phyloP scores from a whole-genome alignment of 1,140 invertebrate species.

The Anthonomus grandis region DNA sequence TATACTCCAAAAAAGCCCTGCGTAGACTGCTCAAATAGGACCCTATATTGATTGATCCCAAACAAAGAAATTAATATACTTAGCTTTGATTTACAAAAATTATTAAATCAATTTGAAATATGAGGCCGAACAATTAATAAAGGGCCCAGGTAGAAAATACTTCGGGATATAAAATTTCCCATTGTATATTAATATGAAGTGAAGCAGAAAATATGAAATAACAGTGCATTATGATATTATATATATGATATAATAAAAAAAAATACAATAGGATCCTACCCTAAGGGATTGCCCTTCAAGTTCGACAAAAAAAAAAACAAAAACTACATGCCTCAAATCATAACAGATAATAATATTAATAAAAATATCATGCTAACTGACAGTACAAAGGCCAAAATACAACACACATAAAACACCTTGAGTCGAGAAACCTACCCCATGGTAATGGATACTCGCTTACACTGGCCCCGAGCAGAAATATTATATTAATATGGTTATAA shows the following conservation, averaged over 20 bases:
- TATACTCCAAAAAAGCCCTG: slow-evolving; percentile 12
- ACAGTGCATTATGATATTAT: too few species aligned
- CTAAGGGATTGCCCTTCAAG: slow-evolving; percentile 9
- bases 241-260: slow-evolving; percentile 17
- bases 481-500: slow-evolving; percentile 9
- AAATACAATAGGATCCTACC: slow-evolving; percentile 13
- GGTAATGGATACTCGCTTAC: slow-evolving; percentile 6
- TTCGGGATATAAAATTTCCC: slow-evolving; percentile 32
- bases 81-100: slow-evolving; percentile 13
- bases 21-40: slow-evolving; percentile 8
- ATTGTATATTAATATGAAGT: slow-evolving; percentile 16
- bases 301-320: slow-evolving; percentile 7
- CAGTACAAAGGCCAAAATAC: slow-evolving; percentile 4
- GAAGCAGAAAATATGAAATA: slow-evolving; percentile 32
- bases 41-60: slow-evolving; percentile 18
- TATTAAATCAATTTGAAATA: slow-evolving; percentile 35
- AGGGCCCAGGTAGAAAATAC: slow-evolving; percentile 30
- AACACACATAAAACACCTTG: slow-evolving; percentile 22
- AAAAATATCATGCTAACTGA: too few species aligned
- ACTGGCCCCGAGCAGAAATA: slow-evolving; percentile 4
- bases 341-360: too few species aligned
- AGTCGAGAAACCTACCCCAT: slow-evolving; percentile 37
- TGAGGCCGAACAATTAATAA: slow-evolving; percentile 19
- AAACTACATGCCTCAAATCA: slow-evolving; percentile 18
- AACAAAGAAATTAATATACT: slow-evolving; percentile 20